A percentile compares a stretch with the other conserved stretches of the same genome.
Conservation (phyloP, 2,113 vertebrate species). For the Peromyscus leucopus region DNA sequence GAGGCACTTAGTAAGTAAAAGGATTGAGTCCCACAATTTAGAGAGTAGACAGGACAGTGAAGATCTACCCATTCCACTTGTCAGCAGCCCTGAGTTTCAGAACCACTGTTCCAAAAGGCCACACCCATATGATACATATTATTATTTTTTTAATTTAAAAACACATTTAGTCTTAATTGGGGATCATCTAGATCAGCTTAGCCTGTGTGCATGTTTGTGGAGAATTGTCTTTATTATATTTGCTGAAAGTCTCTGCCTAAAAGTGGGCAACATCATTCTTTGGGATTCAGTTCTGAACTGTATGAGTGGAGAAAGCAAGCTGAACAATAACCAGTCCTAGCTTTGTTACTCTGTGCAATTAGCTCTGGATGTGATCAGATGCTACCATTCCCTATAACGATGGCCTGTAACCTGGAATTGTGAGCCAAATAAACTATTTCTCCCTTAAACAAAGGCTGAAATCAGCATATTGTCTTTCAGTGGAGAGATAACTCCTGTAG, state of each 20-base stretch:
- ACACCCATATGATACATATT: background rate
- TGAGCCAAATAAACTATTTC: background rate
- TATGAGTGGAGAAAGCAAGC: background rate
- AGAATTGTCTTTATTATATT: background rate
- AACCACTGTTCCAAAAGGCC: background rate
- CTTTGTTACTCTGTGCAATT: background rate
- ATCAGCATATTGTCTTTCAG: background rate
- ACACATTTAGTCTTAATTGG: background rate
- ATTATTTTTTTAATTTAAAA: background rate
- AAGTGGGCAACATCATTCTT: background rate
- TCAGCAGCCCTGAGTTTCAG: background rate
- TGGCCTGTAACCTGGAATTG: background rate
- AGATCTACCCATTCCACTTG: background rate
- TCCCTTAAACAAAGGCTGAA: background rate
- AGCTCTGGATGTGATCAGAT: background rate
- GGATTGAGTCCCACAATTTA: fast-evolving
- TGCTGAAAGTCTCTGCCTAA: background rate
- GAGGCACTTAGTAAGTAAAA: background rate
- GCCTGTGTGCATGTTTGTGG: background rate
- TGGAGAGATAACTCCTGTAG: background rate
- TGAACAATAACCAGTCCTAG: background rate
- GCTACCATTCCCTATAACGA: background rate
- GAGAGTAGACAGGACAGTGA: background rate
- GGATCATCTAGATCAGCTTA: background rate
- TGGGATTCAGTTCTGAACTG: background rate